Conservation (phyloP, 2,888 invertebrate genomes). For the Nomada goodeniana region DNA sequence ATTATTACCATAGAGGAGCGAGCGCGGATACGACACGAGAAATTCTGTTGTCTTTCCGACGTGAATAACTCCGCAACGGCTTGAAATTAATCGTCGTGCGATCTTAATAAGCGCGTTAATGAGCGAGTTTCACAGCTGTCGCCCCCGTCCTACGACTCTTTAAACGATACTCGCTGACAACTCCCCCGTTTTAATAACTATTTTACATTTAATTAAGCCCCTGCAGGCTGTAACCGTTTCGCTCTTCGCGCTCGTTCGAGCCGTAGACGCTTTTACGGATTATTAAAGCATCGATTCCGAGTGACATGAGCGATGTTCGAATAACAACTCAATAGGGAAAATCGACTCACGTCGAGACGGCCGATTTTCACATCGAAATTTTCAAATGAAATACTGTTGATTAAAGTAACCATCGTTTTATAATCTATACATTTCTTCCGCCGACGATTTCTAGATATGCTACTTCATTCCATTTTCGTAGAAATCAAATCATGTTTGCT, state of each 20-base stretch:
- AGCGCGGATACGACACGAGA: constrained; percentile 50
- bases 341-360: no score
- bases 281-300: neutral
- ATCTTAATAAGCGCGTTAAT: constrained; percentile 72
- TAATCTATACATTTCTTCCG: no score
- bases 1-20: constrained; percentile 46
- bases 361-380: no score
- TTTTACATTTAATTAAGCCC: constrained; percentile 61
- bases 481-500: no score
- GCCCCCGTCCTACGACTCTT: constrained; percentile 15
- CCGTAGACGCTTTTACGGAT: neutral
- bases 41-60: constrained; percentile 66
- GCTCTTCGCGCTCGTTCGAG: neutral
- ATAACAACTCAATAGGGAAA: no score
- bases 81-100: constrained; percentile 66
- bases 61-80: constrained; percentile 57
- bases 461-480: no score
- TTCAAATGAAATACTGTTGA: no score
- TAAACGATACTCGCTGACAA: constrained; percentile 55
- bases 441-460: no score
- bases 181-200: constrained; percentile 56
- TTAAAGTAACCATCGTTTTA: no score
- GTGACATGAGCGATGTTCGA: no score
- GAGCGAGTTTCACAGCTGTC: constrained; percentile 57
- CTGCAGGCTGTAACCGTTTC: neutral